Evolutionary conservation across 2,113 vertebrate genomes (phyloP).

Genomic region (Psittacula cyanocephala): DNA sequence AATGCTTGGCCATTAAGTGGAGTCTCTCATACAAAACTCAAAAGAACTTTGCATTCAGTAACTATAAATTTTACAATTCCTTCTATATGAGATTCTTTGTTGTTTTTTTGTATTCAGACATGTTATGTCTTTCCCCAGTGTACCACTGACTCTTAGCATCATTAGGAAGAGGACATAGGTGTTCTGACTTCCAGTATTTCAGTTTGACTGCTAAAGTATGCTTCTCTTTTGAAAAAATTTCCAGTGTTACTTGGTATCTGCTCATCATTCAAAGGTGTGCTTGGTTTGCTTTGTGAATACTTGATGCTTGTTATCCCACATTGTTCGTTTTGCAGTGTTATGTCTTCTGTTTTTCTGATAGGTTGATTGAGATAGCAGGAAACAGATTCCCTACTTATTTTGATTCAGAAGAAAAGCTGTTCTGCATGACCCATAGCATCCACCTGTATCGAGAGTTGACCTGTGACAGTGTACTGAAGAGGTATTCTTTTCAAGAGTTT

Average conservation of each 20-base stretch:
- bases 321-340: neutral
- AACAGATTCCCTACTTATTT: constrained; percentile 79
- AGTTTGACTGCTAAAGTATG: neutral
- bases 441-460: constrained; percentile 83
- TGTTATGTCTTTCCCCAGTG: neutral
- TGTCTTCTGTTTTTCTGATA: neutral
- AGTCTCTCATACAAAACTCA: neutral
- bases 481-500: constrained; percentile 58
- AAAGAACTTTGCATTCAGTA: neutral
- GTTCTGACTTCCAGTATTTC: neutral
- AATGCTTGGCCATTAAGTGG: neutral
- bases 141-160: neutral
- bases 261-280: neutral
- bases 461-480: constrained; percentile 78
- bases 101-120: neutral
- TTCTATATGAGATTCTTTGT: neutral
- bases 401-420: constrained; percentile 74
- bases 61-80: neutral
- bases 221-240: neutral
- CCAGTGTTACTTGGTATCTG: neutral
- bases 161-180: neutral
- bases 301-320: neutral
- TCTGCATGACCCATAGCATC: constrained; percentile 75
- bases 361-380: constrained; percentile 82
- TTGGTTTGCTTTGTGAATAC: neutral